Conservation (phyloP, 2,888 invertebrate species). For the Pterostichus madidus region DNA sequence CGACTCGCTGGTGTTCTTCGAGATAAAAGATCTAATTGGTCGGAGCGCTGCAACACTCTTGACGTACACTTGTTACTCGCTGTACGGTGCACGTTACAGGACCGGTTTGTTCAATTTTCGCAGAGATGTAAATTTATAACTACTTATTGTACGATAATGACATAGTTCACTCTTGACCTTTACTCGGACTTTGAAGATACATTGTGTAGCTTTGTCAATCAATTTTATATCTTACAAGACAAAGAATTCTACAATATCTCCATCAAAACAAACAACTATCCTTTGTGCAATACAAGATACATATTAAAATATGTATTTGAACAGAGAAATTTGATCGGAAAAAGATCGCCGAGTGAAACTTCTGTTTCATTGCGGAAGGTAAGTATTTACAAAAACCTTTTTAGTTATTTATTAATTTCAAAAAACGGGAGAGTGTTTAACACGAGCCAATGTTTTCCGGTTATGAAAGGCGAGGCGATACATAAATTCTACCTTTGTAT, state of each 20-base stretch:
- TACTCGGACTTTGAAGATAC: neutral
- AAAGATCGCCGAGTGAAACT: slow-evolving; percentile 9
- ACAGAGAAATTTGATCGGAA: slow-evolving; percentile 18
- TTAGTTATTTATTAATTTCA: neutral
- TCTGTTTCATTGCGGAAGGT: slow-evolving; percentile 16
- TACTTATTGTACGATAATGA: slow-evolving; percentile 23
- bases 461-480: slow-evolving; percentile 39
- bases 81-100: too few species aligned
- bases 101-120: neutral
- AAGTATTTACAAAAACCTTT: neutral
- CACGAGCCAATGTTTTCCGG: slow-evolving; percentile 26
- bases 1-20: slow-evolving; percentile 8
- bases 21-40: slow-evolving; percentile 6
- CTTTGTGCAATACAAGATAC: neutral
- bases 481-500: slow-evolving; percentile 15
- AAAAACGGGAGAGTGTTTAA: slow-evolving; percentile 16
- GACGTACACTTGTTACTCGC: slow-evolving; percentile 9
- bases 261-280: slow-evolving; percentile 6
- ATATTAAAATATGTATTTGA: slow-evolving; percentile 35
- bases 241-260: slow-evolving; percentile 5
- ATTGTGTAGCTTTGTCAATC: neutral
- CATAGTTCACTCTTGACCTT: slow-evolving; percentile 50
- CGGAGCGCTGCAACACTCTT: neutral
- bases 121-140: slow-evolving; percentile 21
- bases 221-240: neutral